Conservation (phyloP, 2,797 vertebrate species). For the Argya squamiceps region DNA sequence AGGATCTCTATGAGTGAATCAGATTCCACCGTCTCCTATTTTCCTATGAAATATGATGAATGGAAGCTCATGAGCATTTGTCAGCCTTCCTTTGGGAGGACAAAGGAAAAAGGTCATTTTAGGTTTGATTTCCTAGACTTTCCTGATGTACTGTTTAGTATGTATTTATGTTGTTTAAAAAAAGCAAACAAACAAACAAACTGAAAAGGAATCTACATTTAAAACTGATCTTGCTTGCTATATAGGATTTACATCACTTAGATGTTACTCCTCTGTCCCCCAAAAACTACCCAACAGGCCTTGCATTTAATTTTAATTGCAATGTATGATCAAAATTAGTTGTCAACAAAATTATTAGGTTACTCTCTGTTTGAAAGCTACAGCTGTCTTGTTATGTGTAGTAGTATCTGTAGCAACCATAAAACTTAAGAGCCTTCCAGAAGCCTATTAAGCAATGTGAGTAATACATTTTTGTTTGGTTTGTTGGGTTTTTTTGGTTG, state of each 20-base stretch:
- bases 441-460: not conserved
- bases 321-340: not conserved
- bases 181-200: not conserved
- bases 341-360: not conserved
- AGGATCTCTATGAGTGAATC: not conserved
- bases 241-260: not conserved
- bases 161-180: not conserved
- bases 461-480: not conserved
- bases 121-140: not conserved
- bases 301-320: not conserved
- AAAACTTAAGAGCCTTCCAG: not conserved
- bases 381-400: not conserved
- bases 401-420: not conserved
- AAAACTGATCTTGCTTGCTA: not conserved
- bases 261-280: not conserved
- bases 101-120: not conserved
- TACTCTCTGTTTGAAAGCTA: not conserved
- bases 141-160: not conserved
- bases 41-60: not conserved
- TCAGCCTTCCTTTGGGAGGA: not conserved
- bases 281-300: not conserved
- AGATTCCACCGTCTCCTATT: not conserved
- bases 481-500: not conserved
- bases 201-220: not conserved
- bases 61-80: not conserved